Conservation (phyloP, 2,113 vertebrate species). For the Cheirogaleus medius region DNA sequence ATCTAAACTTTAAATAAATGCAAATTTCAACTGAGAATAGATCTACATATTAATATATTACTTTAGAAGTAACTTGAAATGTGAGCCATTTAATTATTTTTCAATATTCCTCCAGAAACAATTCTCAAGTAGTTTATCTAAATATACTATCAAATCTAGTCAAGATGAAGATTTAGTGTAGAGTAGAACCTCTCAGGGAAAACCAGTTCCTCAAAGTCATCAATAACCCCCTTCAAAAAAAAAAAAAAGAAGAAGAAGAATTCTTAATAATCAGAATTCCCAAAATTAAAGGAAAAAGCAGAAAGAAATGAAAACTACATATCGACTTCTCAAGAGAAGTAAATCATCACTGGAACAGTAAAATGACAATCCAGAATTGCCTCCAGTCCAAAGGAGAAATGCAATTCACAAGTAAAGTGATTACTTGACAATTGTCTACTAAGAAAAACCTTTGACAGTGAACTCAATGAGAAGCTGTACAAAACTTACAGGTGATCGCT, state of each 20-base stretch:
- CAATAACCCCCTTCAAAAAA: background rate
- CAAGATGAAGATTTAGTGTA: background rate
- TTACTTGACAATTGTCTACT: background rate
- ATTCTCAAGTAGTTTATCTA: background rate
- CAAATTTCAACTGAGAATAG: background rate
- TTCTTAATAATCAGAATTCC: background rate
- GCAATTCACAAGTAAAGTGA: background rate
- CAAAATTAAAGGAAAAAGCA: background rate
- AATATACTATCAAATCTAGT: background rate
- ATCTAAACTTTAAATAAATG: background rate
- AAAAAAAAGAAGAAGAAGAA: background rate
- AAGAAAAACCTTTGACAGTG: background rate
- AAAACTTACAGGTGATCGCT: background rate
- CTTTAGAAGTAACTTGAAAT: constrained; percentile 52
- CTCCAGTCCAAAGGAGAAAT: background rate
- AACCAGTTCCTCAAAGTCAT: background rate
- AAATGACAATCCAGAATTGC: background rate
- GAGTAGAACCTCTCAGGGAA: background rate
- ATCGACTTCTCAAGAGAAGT: background rate
- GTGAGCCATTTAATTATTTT: background rate
- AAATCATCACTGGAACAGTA: background rate
- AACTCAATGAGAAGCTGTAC: background rate
- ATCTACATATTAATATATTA: background rate
- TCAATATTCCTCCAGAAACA: constrained; percentile 21
- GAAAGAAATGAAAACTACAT: background rate